Evolutionary conservation across 1,140 invertebrate species (phyloP).

Genomic region (Drosophila dunni): DNA sequence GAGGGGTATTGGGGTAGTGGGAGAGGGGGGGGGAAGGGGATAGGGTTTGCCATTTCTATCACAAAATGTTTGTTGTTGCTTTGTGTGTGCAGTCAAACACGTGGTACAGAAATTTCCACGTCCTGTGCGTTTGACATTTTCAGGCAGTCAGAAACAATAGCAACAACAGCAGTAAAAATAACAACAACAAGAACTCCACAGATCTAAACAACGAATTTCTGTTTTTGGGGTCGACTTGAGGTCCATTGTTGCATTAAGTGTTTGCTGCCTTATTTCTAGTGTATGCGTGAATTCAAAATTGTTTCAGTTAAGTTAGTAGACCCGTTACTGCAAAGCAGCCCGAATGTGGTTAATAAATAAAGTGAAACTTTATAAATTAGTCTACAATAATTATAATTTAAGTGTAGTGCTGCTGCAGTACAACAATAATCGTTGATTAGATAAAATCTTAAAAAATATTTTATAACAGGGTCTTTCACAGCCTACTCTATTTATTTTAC

Average conservation of each 20-base stretch:
- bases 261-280: constrained; percentile 1
- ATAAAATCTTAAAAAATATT: too few relatives aligned
- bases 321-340: too few relatives aligned
- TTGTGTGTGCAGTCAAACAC: constrained; percentile 28
- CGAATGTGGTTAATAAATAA: too few relatives aligned
- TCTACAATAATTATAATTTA: too few relatives aligned
- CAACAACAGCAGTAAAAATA: background rate
- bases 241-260: constrained; percentile 28
- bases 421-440: too few relatives aligned
- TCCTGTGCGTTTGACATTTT: constrained; percentile 40
- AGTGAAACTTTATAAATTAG: too few relatives aligned
- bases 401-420: too few relatives aligned
- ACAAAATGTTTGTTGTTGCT: constrained; percentile 15
- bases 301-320: constrained; percentile 11
- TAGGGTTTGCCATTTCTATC: background rate
- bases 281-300: constrained; percentile 9
- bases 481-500: background rate
- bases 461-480: too few relatives aligned
- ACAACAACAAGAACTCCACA: constrained; percentile 13
- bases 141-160: constrained; percentile 7
- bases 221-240: constrained; percentile 16
- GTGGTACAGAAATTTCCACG: constrained; percentile 27
- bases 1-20: background rate
- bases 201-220: constrained; percentile 35
- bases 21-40: background rate